phyloP scores from a whole-genome alignment of 2,888 invertebrate species.

The Fissipunctia ypsillon region DNA sequence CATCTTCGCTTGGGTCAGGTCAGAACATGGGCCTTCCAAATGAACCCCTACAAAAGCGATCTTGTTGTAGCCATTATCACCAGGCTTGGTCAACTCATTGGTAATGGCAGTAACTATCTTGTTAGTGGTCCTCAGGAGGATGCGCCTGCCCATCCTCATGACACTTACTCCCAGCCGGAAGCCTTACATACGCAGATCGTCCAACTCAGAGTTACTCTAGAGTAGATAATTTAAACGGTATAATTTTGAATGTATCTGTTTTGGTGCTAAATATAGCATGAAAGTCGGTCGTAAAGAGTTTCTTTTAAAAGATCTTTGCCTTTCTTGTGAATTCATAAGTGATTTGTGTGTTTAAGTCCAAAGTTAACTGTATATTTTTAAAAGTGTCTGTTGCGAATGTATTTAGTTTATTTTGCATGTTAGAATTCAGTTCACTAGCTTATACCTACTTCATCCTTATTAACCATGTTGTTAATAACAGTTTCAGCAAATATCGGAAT shows the following conservation, averaged over 20 bases:
- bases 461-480: not conserved
- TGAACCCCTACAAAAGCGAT: not conserved
- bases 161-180: conserved; percentile 32
- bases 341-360: conserved; percentile 16
- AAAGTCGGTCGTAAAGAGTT: conserved; percentile 27
- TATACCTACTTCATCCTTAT: not conserved
- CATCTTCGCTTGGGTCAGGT: not conserved
- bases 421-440: not conserved
- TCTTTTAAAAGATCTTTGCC: conserved; percentile 6
- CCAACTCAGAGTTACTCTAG: conserved; percentile 34
- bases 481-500: not conserved
- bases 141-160: conserved; percentile 13
- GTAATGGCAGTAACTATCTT: conserved; percentile 35
- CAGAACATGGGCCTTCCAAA: not conserved
- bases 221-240: conserved; percentile 53
- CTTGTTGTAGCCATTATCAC: not conserved
- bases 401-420: not conserved
- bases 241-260: conserved; percentile 36
- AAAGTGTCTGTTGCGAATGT: not conserved
- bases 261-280: conserved; percentile 41
- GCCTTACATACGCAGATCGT: conserved; percentile 42
- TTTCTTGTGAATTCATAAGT: conserved; percentile 17
- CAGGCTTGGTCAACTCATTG: conserved; percentile 13
- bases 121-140: conserved; percentile 29
- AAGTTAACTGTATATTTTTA: conserved; percentile 16